phyloP scores from a whole-genome alignment of 2,113 vertebrate genomes.

The Hyaena hyaena region DNA sequence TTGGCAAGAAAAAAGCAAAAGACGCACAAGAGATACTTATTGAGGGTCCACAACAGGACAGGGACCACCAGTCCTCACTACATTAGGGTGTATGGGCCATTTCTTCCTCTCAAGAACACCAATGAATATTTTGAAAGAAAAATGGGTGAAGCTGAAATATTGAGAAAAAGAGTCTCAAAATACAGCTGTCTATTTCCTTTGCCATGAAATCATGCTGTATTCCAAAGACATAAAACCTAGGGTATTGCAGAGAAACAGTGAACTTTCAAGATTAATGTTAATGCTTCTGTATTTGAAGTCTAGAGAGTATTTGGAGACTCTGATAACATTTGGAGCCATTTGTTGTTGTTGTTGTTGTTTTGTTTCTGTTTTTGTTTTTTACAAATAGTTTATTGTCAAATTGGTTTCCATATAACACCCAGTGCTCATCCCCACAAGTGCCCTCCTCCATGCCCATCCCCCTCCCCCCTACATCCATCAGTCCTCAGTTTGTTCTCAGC shows the following conservation, averaged over 20 bases:
- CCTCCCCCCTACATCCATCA: too few relatives aligned
- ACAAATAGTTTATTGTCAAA: too few relatives aligned
- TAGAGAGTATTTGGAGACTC: neutral
- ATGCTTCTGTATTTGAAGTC: neutral
- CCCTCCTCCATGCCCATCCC: too few relatives aligned
- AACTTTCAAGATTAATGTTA: neutral
- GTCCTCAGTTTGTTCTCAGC: too few relatives aligned
- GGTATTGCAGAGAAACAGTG: neutral
- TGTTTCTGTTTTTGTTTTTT: too few relatives aligned
- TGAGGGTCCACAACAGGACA: neutral
- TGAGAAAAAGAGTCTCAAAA: neutral
- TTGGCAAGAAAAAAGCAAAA: neutral
- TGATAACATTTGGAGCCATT: neutral
- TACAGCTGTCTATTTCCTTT: neutral
- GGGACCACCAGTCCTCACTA: neutral
- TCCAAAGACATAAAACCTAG: neutral
- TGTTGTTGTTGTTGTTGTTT: too few relatives aligned
- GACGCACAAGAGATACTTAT: neutral
- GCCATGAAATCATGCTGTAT: neutral
- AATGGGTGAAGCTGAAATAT: neutral
- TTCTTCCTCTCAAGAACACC: neutral
- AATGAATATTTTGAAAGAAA: neutral
- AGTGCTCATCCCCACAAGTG: too few relatives aligned
- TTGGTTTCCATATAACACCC: too few relatives aligned
- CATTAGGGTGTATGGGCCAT: too few relatives aligned